Percentiles rank a stretch among this genome's conserved stretches.
These are phyloP conservation scores for Lerema accius DNA, from an alignment of 1,140 invertebrate genomes.

Conservation along the genomic window DNA sequence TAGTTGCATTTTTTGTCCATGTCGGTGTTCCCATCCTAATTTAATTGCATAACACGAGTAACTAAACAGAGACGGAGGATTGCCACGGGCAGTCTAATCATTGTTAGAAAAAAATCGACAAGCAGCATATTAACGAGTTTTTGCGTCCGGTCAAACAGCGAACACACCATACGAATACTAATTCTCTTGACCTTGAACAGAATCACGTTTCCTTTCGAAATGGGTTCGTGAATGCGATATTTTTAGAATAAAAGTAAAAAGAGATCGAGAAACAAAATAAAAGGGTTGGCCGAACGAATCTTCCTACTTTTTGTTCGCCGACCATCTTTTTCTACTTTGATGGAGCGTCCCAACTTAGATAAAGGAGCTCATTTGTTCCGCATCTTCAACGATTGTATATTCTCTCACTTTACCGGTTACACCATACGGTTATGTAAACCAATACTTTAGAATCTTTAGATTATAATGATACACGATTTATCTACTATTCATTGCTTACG, in stretches of 20 bases:
- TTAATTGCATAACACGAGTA: constrained; percentile 47
- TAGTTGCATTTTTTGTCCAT: too few species aligned
- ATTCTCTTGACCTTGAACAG: constrained; percentile 74
- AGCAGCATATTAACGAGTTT: constrained; percentile 75
- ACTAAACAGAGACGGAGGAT: constrained; percentile 36
- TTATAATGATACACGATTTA: constrained; percentile 10
- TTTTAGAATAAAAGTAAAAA: constrained; percentile 81
- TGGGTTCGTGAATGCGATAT: constrained; percentile 78
- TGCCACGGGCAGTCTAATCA: constrained; percentile 59
- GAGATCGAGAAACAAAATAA: constrained; percentile 69
- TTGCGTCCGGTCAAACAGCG: constrained; percentile 74
- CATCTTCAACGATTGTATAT: constrained; percentile 32
- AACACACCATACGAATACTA: constrained; percentile 78
- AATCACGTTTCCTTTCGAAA: constrained; percentile 81
- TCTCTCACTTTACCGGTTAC: constrained; percentile 19
- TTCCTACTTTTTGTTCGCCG: constrained; percentile 65
- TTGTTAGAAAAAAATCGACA: constrained; percentile 68
- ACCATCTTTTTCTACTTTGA: constrained; percentile 64
- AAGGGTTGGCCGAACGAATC: constrained; percentile 72
- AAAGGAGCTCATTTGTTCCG: constrained; percentile 50
- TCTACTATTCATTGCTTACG: not conserved
- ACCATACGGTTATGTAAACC: not conserved
- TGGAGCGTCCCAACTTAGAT: constrained; percentile 55
- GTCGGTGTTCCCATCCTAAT: constrained; percentile 34
- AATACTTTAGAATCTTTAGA: constrained; percentile 5